Evolutionary conservation across 2,113 vertebrate genomes (phyloP), one percentile per base, ranked within the genome.

Genomic region (Zosterops hypoxanthus): DNA sequence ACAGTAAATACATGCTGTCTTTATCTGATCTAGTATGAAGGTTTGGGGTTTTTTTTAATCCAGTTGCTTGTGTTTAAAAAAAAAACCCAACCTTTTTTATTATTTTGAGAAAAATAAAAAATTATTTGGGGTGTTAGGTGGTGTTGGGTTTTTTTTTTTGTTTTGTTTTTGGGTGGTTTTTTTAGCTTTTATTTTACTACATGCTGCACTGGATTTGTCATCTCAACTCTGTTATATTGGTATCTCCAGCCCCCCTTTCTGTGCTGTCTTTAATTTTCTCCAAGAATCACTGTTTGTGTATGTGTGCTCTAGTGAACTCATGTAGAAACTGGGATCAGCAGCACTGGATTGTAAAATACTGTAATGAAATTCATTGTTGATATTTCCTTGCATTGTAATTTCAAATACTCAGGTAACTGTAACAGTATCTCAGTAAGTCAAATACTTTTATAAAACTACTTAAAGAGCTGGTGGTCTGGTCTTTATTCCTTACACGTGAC

Each of bases 381-480:
- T 70, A 95, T 95, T 95, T 97, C 94, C 96, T 97, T 97, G 93
- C 79, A 94, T 93, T 98, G 95, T 97, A 96, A 97, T 94, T 98
- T 97, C 84, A 94, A 90, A 97, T 97, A 95, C 97, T 97, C 97
- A 97, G 97, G 97, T 98, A 97, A 97, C 93, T 97, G 95, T 97
- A 95, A 96, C 96, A 95, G 90, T 95, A 96, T 92, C 93, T 97
- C 91, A 96, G 75, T 63, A 94, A 97, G 94, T 97, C 95, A 97
- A 96, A 94, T 97, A 96, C 95, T 98, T 97, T 97, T 98, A 97
- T 97, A 98, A 98, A 97, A 94, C 95, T 97, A 77, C 94, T 97
- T 91, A 87, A 97, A 65, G 69, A 96, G 60, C 81, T 94, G 80
- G 33, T 86, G 57, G 65, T 88, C 65, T 95, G 47, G 24, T 92